Evolutionary conservation across 2,113 vertebrate genomes (phyloP), one percentile per base, ranked within the genome.

Genomic region (Heteronetta atricapilla): DNA sequence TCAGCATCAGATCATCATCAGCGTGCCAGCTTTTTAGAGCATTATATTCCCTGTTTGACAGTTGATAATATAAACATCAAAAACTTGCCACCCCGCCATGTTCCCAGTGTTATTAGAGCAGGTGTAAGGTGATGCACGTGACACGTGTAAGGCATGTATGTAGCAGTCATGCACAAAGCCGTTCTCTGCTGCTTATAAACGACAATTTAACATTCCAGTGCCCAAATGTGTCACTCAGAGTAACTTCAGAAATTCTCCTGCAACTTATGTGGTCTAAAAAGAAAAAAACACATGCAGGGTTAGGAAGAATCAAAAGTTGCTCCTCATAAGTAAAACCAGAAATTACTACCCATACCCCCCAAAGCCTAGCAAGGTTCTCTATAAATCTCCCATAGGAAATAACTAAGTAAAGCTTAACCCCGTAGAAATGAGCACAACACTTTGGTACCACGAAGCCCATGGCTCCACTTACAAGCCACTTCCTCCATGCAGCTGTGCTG

Each of bases 401-500:
- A 82, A 63, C 56, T 34, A 68, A 55, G n/a, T 25, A 73, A 75
- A 84, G 50, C n/a, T 46, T 28, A 40, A 69, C 25, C 40, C 15
- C 29, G 62, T 3, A 34, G 50, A 69, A 79, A 9, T 6, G 25
- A 46, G 48, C 21, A 46, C 52, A 70, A 40, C 11, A 6, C 26
- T 60, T 6, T 7, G 17, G 20, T 26, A 78, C 34, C 28, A 44
- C 34, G 58, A 64, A 72, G 40, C 18, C 78, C 23, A 44, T 6
- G 23, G 42, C 44, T 66, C 1, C 1, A 1, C 59, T 17, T 34
- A 72, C 21, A 53, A 64, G 23, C 16, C 20, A 10, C n/a, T 28
- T 46, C 18, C 34, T 36, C 38, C 29, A 66, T 7, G 8, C 0
- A 20, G 15, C 44, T 56, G 20, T 26, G 11, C 8, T 2, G 4